Evolutionary conservation across 2,888 invertebrate species (phyloP).

Genomic region (Synanthedon myopaeformis): DNA sequence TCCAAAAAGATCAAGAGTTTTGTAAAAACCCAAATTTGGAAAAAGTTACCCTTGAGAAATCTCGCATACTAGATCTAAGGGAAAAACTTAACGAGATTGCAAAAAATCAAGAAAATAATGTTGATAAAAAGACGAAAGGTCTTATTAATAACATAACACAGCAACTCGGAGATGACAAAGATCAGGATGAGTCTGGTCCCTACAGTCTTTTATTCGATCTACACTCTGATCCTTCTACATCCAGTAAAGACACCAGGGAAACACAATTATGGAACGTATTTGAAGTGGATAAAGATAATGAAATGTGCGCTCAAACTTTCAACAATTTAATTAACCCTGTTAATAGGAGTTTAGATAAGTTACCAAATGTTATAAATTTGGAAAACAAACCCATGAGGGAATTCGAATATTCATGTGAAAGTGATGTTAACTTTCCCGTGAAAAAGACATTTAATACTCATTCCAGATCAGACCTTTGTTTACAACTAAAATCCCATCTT

Average conservation of each 20-base stretch:
- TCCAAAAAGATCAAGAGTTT: background rate
- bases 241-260: constrained; percentile 26
- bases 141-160: constrained; percentile 56
- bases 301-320: constrained; percentile 20
- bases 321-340: constrained; percentile 26
- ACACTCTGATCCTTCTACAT: constrained; percentile 47
- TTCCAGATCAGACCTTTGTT: constrained; percentile 58
- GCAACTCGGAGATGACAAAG: constrained; percentile 52
- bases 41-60: constrained; percentile 52
- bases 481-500: constrained; percentile 53
- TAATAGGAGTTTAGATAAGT: constrained; percentile 42
- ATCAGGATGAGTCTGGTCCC: constrained; percentile 68
- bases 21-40: constrained; percentile 41
- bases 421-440: constrained; percentile 34
- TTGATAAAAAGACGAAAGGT: constrained; percentile 54
- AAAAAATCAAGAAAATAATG: constrained; percentile 51
- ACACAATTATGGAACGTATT: constrained; percentile 26
- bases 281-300: constrained; percentile 21
- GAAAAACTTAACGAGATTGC: constrained; percentile 60
- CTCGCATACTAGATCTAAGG: constrained; percentile 57
- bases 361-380: constrained; percentile 57
- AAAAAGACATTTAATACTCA: constrained; percentile 51
- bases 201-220: constrained; percentile 72
- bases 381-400: constrained; percentile 60
- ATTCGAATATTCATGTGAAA: constrained; percentile 63